Base-by-base conservation (phyloP, 2,113 vertebrate species). In the Dryoscopus gambensis region DNA sequence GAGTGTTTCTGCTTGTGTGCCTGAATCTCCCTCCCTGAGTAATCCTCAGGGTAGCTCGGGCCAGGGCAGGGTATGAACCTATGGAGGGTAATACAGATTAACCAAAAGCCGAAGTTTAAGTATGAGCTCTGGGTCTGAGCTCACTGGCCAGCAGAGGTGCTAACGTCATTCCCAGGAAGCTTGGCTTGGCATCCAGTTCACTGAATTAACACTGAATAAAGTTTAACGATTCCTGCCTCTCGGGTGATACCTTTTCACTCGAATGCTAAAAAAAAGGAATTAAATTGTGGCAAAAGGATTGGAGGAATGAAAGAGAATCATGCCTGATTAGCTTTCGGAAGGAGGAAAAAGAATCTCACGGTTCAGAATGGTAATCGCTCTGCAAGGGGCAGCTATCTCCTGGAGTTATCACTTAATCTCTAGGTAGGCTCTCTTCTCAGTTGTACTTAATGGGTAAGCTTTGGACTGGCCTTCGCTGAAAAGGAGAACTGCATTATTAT, bases 341-440 rank as follows among this genome's bases (percentile, higher is more conserved):
- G 50, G 65, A 73, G 37, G 77, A 62, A 57, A 68, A 87, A 82
- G 46, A 33, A 85, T 78, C 77, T 94, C 49, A n/a, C 16, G 9
- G 40, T 81, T 95, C 52, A 49, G 77, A 81, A 91, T 55, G 37
- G 50, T 57, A 79, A 82, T 79, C 0, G 2, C 65, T 87, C 70
- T 85, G 69, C 69, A 71, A 87, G 91, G 70, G 78, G 74, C 53
- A 76, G 10, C 84, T 91, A 49, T 94, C 57, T 91, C 69, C 67
- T 82, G 74, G 67, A 79, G n/a, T 89, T 94, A 95, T 35, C 57
- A n/a, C 65, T 91, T 93, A 62, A 87, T 87, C 75, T 78, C 69
- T 76, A 64, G 49, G 40, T 86, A 77, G 79, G 19, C 47, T 90
- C 12, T 84, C 19, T 77, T 77, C 70, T 74, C 63, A 93, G 35